Evolutionary conservation across 2,888 invertebrate species (phyloP), one percentile per base, ranked within the genome.

Genomic region (Drosophila conformis): DNA sequence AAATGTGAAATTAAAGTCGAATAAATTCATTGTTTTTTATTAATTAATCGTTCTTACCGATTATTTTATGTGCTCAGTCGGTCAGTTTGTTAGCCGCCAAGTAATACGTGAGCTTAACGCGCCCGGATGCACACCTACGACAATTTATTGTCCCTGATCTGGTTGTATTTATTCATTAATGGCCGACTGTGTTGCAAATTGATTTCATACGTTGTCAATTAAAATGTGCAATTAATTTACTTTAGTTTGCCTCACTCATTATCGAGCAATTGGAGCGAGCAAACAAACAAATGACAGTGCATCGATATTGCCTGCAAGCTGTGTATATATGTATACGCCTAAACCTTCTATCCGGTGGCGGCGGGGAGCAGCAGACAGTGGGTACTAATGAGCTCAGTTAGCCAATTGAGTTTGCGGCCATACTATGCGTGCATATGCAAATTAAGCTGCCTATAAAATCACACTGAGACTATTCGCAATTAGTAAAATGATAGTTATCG

Each of bases 141-240:
- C 73, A 79, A 88, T 85, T 90, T 90, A 90, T 82, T 70, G 42
- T 48, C 15, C 49, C 46, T 57, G 63, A 40, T 56, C 70, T 31
- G 71, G 61, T 38, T 76, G 87, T 73, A 79, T 78, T 79, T 73
- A 75, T 78, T 83, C 78, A 84, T 87, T 82, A 89, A 87, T 79
- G 62, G 85, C 46, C 67, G 71, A 54, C 72, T 70, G 77, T 70
- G 73, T 69, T 75, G 89, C 75, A 88, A 90, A 90, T 90, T 90
- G 91, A 87, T 87, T 87, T 90, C 90, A 90, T 90, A 72, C 75
- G 78, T 85, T 88, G 86, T 90, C 87, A 90, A 90, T 87, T 90
- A 90, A 87, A 90, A 87, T 85, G 90, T 87, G 90, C 91, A 90
- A 87, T 90, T 87, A 90, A 87, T 87, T 90, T 80, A 82, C 82